Evolutionary conservation across 2,113 vertebrate species (phyloP).

Genomic region (Plestiodon gilberti): DNA sequence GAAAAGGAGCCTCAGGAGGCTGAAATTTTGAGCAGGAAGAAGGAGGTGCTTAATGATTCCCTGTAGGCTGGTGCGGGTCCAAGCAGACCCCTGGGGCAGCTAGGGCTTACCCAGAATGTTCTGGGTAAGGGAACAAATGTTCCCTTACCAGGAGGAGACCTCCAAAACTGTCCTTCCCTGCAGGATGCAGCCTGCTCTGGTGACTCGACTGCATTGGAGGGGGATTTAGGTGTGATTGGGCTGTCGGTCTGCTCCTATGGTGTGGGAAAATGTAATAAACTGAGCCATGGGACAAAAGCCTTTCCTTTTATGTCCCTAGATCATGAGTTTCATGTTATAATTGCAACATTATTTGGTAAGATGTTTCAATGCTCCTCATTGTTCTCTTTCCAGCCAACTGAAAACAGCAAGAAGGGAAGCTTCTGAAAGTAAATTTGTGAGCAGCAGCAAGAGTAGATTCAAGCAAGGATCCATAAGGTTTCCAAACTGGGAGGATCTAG

Average conservation of each 20-base stretch:
- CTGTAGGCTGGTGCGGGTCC: background rate
- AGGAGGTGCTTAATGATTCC: background rate
- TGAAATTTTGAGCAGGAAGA: background rate
- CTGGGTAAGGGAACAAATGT: too few relatives aligned
- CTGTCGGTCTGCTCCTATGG: background rate
- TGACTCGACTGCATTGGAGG: too few relatives aligned
- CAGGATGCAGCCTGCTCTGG: too few relatives aligned
- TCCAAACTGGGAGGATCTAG: background rate
- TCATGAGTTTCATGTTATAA: background rate
- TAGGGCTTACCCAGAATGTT: too few relatives aligned
- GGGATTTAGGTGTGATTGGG: background rate
- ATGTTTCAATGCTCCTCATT: background rate
- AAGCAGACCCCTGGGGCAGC: too few relatives aligned
- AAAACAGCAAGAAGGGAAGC: background rate
- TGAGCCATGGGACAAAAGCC: background rate
- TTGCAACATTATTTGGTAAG: background rate
- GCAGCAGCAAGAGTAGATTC: background rate
- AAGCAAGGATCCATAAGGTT: background rate
- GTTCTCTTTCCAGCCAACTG: conserved; percentile 40
- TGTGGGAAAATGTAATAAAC: background rate
- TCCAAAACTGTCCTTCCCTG: too few relatives aligned
- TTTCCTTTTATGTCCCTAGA: background rate
- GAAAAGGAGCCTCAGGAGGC: background rate
- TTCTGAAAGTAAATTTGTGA: background rate
- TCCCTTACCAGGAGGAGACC: too few relatives aligned